Evolutionary conservation across 2,113 vertebrate genomes (phyloP), one percentile per base, ranked within the genome.

Genomic region (Thomomys bottae): DNA sequence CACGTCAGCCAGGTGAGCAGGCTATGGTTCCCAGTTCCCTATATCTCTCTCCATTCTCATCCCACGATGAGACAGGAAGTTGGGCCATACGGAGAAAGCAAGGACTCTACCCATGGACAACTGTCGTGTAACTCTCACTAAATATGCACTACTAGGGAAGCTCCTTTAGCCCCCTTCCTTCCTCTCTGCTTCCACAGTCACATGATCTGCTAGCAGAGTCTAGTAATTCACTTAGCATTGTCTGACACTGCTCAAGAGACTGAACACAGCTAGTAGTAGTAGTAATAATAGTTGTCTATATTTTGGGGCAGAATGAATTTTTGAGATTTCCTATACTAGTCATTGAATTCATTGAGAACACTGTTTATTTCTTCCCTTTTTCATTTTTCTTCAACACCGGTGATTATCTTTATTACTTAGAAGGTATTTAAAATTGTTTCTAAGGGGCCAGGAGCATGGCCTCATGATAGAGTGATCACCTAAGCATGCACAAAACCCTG

Each of bases 271-370:
- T 54, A 54, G 8, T 49, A 49, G 9, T 49, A 49, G 9, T 49
- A 49, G 4, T 54, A 54, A 17, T 54, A 54, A 71, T 38, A 42
- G 28, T 61, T 54, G 54, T 54, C 30, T 11, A 20, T 63, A 79
- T 68, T 30, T 45, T 61, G 23, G 34, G 59, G 2, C 24, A 90
- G 61, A 61, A 86, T 77, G 28, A 78, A 42, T n/a, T 38, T 54
- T 49, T 64, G 75, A 86, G 28, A 42, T 77, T 12, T 79, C 32
- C 40, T 42, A 34, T 2, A n/a, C 20, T 64, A 70, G n/a, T 84
- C 17, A 80, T 26, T 70, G 32, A 87, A 90, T 76, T 88, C 67
- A 42, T 59, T 84, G 34, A 90, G 61, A 90, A 70, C 4, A 64
- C 8, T 66, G 20, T 67, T 30, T 75, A 42, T 82, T 84, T 79